Percentiles rank a stretch among this genome's conserved stretches.
Evolutionary conservation across 2,113 vertebrate genomes (phyloP).

Genomic region (Candoia aspera): DNA sequence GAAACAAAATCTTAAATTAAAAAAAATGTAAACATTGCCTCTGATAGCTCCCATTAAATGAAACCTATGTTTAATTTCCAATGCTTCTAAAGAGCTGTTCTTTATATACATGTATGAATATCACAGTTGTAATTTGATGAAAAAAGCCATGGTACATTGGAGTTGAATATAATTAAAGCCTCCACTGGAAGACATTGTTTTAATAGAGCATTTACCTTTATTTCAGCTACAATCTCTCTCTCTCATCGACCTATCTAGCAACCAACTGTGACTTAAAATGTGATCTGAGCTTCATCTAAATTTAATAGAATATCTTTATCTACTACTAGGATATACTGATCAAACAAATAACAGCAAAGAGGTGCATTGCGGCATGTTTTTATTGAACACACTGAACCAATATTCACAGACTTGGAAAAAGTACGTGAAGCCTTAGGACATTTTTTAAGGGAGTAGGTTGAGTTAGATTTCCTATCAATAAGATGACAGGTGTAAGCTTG

Average conservation of each 20-base stretch:
- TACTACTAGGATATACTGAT: background rate
- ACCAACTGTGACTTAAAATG: background rate
- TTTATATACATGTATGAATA: background rate
- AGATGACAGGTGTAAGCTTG: background rate
- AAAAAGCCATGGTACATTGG: accelerated
- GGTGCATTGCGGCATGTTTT: background rate
- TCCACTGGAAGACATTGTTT: background rate
- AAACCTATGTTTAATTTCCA: constrained; percentile 20
- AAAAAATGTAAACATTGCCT: constrained; percentile 20
- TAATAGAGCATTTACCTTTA: constrained; percentile 1
- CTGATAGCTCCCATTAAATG: constrained; percentile 35
- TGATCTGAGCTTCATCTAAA: background rate
- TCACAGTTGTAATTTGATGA: background rate
- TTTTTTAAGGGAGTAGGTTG: background rate
- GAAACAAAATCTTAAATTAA: constrained; percentile 35
- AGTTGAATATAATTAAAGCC: background rate
- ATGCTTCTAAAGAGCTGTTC: background rate
- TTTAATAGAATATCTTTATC: background rate
- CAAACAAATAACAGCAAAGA: background rate
- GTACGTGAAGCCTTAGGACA: background rate
- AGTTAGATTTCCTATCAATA: background rate
- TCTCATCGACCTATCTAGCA: background rate
- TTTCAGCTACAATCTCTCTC: background rate
- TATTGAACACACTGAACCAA: background rate
- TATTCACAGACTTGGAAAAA: background rate